Evolutionary conservation across 2,888 invertebrate species (phyloP), one percentile per base, ranked within the genome.

Genomic region (Caenorhabditis angaria): DNA sequence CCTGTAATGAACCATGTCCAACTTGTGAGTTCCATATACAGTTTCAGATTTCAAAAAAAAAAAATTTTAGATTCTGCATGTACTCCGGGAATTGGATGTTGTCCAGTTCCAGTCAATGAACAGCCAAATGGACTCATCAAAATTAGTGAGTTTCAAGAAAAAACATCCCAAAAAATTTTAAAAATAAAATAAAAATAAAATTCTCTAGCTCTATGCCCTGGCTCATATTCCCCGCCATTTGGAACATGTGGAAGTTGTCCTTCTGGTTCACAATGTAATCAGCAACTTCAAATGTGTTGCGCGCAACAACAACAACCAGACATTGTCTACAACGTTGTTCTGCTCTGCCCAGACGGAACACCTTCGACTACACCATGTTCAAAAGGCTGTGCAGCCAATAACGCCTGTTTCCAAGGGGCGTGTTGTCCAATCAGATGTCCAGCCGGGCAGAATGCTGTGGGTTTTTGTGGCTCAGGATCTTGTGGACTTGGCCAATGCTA

Each of bases 341-440:
- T 81, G 1, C 59, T 82, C 5, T 82, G 82, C 54, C 82, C 82
- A 20, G 82, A 79, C 50, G 81, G 81, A 27, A 75, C 77, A 12
- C 78, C 81, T 10, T 75, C 84, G 10, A 77, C 72, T 14, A 73
- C 75, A 6, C 65, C 76, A 12, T 80, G 79, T 56, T 67, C 72
- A 6, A 57, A 64, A 53, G 79, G 79, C 24, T 80, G 76, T 61
- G 77, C 76, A 3, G 59, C 76, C n/a, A 79, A 80, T 20, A 76
- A 72, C 32, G 81, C 77, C 12, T 85, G 84, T 61, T 81, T 75
- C 70, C 79, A 83, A 69, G 86, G 85, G 48, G 79, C 78, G 25
- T 86, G 86, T 61, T 86, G 86, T 56, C 85, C 84, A 0, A 76
- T 82, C 62, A 58, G 66, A 8, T 86, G 86, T 53, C 86, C 86